Evolutionary conservation across 2,888 invertebrate species (phyloP), one percentile per base, ranked within the genome.

Genomic region (Meghimatium bilineatum): DNA sequence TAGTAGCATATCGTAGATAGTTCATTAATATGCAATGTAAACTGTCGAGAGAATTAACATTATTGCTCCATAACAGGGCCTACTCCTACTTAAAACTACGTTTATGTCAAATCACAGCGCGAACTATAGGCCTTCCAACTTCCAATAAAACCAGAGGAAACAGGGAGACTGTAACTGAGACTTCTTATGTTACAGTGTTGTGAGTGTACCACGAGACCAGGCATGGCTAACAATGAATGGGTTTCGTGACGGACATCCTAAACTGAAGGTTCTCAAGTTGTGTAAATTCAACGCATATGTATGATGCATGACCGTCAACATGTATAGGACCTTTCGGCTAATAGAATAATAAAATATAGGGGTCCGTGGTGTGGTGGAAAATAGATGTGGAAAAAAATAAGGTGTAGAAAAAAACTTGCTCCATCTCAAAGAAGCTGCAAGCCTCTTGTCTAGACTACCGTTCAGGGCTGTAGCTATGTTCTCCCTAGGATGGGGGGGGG

Each of bases 171-270:
- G n/a, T 63, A 63, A 63, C n/a, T n/a, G 5, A 63, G 0, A 63
- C 60, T 63, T n/a, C n/a, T 63, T n/a, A 63, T 63, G 60, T 63
- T 63, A 63, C n/a, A 63, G 5, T n/a, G n/a, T n/a, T n/a, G n/a
- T 8, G 6, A 44, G n/a, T 63, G 60, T 63, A 63, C 60, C 60
- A 63, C 60, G 23, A 20, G 56, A 12, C 5, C 56, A 56, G 20
- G 20, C 56, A 2, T 23, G 20, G 60, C 60, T 63, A 63, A 63
- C 60, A 63, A 63, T n/a, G 60, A 63, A 12, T 2, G 26, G 60
- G 3, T 63, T 26, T 17, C 12, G 60, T 56, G 60, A n/a, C 60
- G 60, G 60, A 26, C n/a, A n/a, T 63, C 26, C n/a, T 2, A n/a
- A n/a, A 26, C 26, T 5, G 12, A 12, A 44, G 44, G 12, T 44